Percentiles rank a stretch among this genome's conserved stretches.
These are phyloP conservation scores for Acholoe squamosa DNA, from an alignment of 2,888 invertebrate species.

Conservation along the genomic window DNA sequence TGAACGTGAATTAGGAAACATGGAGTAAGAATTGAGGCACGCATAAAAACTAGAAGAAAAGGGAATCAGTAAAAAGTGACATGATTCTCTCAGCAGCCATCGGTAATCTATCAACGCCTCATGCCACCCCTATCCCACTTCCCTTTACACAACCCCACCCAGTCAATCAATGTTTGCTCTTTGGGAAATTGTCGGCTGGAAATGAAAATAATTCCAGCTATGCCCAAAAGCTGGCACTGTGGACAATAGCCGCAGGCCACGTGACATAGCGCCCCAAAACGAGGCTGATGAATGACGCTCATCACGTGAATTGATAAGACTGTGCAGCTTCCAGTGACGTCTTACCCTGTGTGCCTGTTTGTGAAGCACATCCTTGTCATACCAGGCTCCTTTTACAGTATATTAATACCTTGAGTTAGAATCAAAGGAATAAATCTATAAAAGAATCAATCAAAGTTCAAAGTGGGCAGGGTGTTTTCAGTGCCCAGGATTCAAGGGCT, in stretches of 20 bases:
- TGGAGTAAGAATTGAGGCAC: too few relatives aligned
- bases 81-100: not conserved
- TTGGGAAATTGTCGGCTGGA: constrained; percentile 11
- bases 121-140: too few relatives aligned
- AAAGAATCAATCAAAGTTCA: too few relatives aligned
- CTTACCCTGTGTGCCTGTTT: not conserved
- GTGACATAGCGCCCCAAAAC: not conserved
- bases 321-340: not conserved
- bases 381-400: too few relatives aligned
- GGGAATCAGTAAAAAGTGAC: not conserved
- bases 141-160: not conserved
- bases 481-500: too few relatives aligned
- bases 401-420: too few relatives aligned
- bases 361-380: too few relatives aligned
- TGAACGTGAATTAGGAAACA: too few relatives aligned
- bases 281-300: constrained; percentile 10
- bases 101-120: not conserved
- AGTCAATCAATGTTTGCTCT: not conserved
- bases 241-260: not conserved
- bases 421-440: too few relatives aligned
- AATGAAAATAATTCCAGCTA: constrained; percentile 12
- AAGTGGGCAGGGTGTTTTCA: too few relatives aligned
- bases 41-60: too few relatives aligned
- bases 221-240: not conserved
- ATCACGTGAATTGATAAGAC: not conserved